Evolutionary conservation across 2,113 vertebrate species (phyloP).

Genomic region (Ailuropoda melanoleuca): DNA sequence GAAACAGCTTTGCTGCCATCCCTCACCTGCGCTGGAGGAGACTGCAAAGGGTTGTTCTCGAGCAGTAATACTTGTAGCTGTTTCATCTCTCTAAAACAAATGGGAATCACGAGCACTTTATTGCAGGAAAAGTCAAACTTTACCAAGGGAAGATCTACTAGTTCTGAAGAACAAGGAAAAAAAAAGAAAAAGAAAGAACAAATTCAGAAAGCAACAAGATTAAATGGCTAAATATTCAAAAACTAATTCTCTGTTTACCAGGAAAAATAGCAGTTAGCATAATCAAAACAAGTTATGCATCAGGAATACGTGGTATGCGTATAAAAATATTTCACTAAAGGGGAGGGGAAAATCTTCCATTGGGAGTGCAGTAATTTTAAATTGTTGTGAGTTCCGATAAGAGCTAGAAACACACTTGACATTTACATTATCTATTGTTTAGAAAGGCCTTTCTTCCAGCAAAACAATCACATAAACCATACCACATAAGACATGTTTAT

Average conservation of each 20-base stretch:
- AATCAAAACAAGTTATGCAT: background rate
- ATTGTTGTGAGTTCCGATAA: background rate
- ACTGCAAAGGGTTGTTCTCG: slow-evolving; percentile 97
- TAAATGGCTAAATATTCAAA: background rate
- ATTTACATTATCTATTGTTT: background rate
- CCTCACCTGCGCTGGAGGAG: slow-evolving; percentile 95
- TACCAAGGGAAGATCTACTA: slow-evolving; percentile 95
- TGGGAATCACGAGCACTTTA: slow-evolving; percentile 95
- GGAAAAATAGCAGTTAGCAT: background rate
- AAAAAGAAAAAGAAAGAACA: slow-evolving; percentile 52
- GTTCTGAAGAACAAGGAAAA: slow-evolving; percentile 84
- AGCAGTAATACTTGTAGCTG: slow-evolving; percentile 94
- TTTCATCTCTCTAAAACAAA: slow-evolving; percentile 95
- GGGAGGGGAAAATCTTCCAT: background rate
- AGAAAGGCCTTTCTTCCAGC: background rate
- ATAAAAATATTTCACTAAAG: background rate
- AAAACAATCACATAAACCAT: background rate
- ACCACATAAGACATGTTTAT: background rate
- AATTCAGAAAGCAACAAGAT: slow-evolving; percentile 55
- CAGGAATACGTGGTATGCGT: background rate
- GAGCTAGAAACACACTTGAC: background rate
- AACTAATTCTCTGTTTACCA: background rate
- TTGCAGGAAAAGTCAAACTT: slow-evolving; percentile 98
- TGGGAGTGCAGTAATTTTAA: background rate
- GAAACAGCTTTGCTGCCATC: fast-evolving